Evolutionary conservation across 1,140 invertebrate genomes (phyloP), one percentile per base, ranked within the genome.

Genomic region (Monomorium pharaonis): DNA sequence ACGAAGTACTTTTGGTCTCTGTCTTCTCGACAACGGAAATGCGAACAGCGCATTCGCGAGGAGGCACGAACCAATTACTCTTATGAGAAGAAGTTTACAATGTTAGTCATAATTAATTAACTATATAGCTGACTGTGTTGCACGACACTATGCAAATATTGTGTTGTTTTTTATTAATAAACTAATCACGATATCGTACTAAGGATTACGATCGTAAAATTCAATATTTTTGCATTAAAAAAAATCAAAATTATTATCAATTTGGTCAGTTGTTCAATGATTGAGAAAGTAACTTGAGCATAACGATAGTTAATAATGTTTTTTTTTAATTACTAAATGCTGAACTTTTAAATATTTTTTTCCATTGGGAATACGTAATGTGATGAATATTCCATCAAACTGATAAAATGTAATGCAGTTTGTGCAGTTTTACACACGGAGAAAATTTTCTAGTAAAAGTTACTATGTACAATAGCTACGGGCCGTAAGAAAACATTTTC

Each of bases 61-160:
- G 21, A 42, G 33, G 37, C 44, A n/a, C 44, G 37, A 30, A 72
- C 51, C 72, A 81, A 81, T 81, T 81, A 72, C 51, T 56, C 24
- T 72, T 81, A 30, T 24, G 77, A 80, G 62, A 69, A 49, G 33
- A 51, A 65, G 49, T 27, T 42, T 14, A 44, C 18, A 27, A 42
- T 69, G 47, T 81, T 81, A 72, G 58, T 44, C 24, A 33, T 58
- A 58, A 81, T 70, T 81, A 72, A 81, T 81, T 81, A 72, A 81
- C 7, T 24, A 18, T 33, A n/a, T 51, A 33, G 7, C n/a, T 27
- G 18, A 37, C 37, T 37, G 7, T 37, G 33, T 42, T n/a, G 51
- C n/a, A n/a, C 51, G 21, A 21, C 16, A n/a, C 14, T 51, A 27
- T n/a, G 47, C 62, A 69, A 33, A 70, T 69, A 70, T 14, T 62